A percentile compares a stretch with the other conserved stretches of the same genome.
Evolutionary conservation across 2,113 vertebrate genomes (phyloP).

Genomic region (Cyprinodon tularosa): DNA sequence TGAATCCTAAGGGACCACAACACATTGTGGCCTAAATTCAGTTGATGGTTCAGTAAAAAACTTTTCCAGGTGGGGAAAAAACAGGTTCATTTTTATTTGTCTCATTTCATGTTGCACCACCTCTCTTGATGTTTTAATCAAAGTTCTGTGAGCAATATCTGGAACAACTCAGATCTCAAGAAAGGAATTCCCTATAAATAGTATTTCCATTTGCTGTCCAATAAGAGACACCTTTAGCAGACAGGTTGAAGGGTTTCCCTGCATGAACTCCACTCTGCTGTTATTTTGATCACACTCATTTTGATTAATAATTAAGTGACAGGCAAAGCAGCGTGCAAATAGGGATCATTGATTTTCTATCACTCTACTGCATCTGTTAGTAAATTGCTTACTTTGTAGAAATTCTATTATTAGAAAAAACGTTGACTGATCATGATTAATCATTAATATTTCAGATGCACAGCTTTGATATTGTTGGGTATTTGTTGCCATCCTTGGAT

Average conservation of each 20-base stretch:
- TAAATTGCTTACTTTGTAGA: neutral
- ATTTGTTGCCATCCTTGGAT: no score
- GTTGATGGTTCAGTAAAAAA: no score
- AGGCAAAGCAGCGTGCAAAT: neutral
- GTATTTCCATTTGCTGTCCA: neutral
- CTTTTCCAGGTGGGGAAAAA: no score
- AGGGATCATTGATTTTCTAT: neutral
- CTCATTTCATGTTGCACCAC: no score
- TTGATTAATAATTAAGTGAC: neutral
- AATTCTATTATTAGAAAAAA: neutral
- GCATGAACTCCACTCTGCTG: neutral
- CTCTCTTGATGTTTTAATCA: neutral
- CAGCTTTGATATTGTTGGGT: neutral
- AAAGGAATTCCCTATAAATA: neutral
- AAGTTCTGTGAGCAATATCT: neutral
- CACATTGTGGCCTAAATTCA: no score
- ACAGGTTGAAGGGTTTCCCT: neutral
- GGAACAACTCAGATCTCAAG: neutral
- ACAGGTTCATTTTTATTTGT: no score
- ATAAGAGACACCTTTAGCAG: neutral
- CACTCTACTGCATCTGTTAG: neutral
- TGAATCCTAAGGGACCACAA: no score
- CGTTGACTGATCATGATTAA: neutral
- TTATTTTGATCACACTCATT: no score
- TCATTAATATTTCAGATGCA: neutral